A percentile compares a stretch with the other conserved stretches of the same genome.
Conservation (phyloP, 2,113 vertebrate genomes). For the Holacanthus passer region DNA sequence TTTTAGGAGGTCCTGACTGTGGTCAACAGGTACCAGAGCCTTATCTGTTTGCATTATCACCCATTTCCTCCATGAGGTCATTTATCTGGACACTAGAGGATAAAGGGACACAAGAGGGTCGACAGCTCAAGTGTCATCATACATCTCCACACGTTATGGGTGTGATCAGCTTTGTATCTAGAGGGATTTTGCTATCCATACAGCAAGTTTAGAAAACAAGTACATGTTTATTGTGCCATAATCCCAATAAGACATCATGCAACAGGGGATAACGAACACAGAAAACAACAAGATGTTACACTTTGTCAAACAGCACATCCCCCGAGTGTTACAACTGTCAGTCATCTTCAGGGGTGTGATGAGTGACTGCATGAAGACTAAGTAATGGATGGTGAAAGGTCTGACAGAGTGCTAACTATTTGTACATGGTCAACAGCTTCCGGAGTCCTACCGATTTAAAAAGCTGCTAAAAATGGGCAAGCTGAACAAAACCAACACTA, state of each 20-base stretch:
- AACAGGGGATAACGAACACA: conserved; percentile 8
- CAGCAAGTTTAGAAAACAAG: conserved; percentile 49
- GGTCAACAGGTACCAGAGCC: conserved; percentile 79
- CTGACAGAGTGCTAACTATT: conserved; percentile 31
- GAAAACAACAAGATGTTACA: conserved; percentile 36
- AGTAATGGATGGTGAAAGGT: conserved; percentile 32
- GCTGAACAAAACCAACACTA: background rate
- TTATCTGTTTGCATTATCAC: conserved; percentile 86
- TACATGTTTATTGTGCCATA: conserved; percentile 17
- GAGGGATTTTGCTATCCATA: conserved; percentile 46
- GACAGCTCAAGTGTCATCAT: conserved; percentile 73
- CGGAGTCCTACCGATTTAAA: background rate
- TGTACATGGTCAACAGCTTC: conserved; percentile 10
- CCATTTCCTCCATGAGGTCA: conserved; percentile 82
- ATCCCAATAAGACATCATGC: conserved; percentile 37
- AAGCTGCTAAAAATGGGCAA: background rate
- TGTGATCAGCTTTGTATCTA: conserved; percentile 32
- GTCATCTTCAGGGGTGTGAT: conserved; percentile 35
- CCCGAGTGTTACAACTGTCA: conserved; percentile 37
- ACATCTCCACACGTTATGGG: conserved; percentile 50
- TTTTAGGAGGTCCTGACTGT: conserved; percentile 80
- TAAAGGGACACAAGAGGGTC: conserved; percentile 75
- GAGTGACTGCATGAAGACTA: conserved; percentile 41
- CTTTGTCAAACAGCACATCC: conserved; percentile 37
- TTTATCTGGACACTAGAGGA: conserved; percentile 74